A percentile compares a stretch with the other conserved stretches of the same genome.
These are phyloP conservation scores for Drosophila hamatofila DNA, from an alignment of 2,888 invertebrate genomes.

Conservation along the genomic window DNA sequence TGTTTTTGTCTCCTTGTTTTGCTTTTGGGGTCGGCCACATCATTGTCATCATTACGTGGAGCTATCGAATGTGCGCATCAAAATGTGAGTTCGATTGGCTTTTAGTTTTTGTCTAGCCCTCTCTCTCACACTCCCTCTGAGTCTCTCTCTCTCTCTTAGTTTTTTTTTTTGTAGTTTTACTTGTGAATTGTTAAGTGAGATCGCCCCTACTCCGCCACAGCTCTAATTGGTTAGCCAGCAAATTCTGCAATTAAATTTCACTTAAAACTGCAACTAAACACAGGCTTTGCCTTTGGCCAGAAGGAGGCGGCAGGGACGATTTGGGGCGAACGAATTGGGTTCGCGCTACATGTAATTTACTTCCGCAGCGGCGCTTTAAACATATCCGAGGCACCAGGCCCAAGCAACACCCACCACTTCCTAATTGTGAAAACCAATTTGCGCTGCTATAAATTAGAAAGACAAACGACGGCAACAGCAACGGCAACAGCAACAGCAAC, in stretches of 20 bases:
- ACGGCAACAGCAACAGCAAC: slow-evolving; percentile 14
- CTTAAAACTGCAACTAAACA: slow-evolving; percentile 72
- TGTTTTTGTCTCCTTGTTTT: background rate
- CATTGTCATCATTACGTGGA: slow-evolving; percentile 53
- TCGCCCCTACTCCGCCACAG: slow-evolving; percentile 11
- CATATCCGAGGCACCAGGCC: slow-evolving; percentile 67
- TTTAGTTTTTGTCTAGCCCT: background rate
- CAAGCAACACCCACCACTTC: slow-evolving; percentile 78
- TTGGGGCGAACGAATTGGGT: slow-evolving; percentile 31
- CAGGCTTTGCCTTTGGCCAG: slow-evolving; percentile 3
- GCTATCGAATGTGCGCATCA: slow-evolving; percentile 17
- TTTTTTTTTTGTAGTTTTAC: background rate
- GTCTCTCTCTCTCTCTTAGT: background rate
- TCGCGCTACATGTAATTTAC: slow-evolving; percentile 67
- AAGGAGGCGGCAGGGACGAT: background rate
- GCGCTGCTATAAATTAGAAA: slow-evolving; percentile 80
- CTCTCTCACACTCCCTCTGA: background rate
- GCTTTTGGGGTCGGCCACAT: slow-evolving; percentile 44
- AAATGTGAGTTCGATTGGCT: slow-evolving; percentile 38
- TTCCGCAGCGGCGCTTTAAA: slow-evolving; percentile 72
- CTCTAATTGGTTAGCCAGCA: slow-evolving; percentile 62
- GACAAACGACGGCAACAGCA: slow-evolving; percentile 66
- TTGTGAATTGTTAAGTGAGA: slow-evolving; percentile 41
- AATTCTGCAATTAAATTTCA: slow-evolving; percentile 77
- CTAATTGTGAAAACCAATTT: slow-evolving; percentile 80